Evolutionary conservation across 2,113 vertebrate species (phyloP).

Genomic region (Orcinus orca): DNA sequence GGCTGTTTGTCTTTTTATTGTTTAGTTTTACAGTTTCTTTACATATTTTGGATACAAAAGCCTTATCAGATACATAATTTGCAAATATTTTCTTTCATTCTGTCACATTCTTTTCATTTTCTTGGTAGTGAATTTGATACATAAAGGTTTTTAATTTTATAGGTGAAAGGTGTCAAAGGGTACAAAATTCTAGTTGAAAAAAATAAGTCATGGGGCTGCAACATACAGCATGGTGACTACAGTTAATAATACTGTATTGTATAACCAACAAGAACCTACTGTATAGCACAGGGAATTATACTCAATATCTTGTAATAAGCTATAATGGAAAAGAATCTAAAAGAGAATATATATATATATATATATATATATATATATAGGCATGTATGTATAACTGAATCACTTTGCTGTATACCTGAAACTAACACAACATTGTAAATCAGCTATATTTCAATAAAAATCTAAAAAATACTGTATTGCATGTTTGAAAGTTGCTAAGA

Average conservation of each 20-base stretch:
- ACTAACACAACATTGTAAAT: not conserved
- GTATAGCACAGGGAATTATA: not conserved
- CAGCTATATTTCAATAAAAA: not conserved
- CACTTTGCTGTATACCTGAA: not conserved
- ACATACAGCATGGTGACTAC: not conserved
- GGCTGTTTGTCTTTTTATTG: not conserved
- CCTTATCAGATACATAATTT: not conserved
- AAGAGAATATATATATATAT: not conserved
- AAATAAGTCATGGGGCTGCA: not conserved
- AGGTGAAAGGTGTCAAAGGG: not conserved
- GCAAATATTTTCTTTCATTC: not conserved
- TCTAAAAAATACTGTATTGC: not conserved
- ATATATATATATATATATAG: not conserved
- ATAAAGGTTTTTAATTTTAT: not conserved
- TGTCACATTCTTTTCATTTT: not conserved
- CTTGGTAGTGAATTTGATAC: not conserved
- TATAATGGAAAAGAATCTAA: not conserved
- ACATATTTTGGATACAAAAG: not conserved
- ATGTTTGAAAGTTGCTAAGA: not conserved
- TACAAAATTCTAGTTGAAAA: not conserved
- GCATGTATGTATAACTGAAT: not conserved
- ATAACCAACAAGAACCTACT: not conserved
- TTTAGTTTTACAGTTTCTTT: not conserved
- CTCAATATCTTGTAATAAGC: not conserved
- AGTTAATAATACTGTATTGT: not conserved